Conservation (phyloP, 2,797 vertebrate species). For the Pseudopleuronectes americanus region DNA sequence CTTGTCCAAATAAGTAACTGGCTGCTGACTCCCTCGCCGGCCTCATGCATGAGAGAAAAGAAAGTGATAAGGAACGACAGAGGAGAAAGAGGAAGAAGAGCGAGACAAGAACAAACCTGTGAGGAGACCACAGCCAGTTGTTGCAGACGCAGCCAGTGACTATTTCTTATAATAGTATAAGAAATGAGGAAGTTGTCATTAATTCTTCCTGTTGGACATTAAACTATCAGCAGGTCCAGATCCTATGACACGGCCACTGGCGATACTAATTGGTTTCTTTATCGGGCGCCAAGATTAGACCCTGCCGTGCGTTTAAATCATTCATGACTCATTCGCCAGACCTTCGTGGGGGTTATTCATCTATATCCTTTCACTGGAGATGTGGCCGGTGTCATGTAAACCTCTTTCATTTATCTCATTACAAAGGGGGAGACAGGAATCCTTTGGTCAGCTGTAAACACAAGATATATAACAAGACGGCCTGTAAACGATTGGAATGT, state of each 20-base stretch:
- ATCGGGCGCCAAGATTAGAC: slow-evolving; percentile 31
- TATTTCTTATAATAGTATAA: too few relatives aligned
- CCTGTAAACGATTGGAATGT: background rate
- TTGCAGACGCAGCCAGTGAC: background rate
- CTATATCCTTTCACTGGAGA: slow-evolving; percentile 35
- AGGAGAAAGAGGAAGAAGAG: slow-evolving; percentile 1
- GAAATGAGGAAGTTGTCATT: slow-evolving; percentile 13
- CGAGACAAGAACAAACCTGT: background rate
- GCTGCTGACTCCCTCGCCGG: slow-evolving; percentile 57
- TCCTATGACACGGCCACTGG: slow-evolving; percentile 51
- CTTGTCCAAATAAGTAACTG: slow-evolving; percentile 57
- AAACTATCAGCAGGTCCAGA: slow-evolving; percentile 33
- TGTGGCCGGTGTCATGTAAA: slow-evolving; percentile 15
- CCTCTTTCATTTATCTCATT: slow-evolving; percentile 18
- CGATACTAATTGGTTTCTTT: slow-evolving; percentile 63
- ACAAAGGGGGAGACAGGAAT: background rate
- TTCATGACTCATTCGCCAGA: slow-evolving; percentile 60
- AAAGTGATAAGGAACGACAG: background rate
- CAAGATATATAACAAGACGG: background rate
- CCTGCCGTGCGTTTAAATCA: slow-evolving; percentile 66
- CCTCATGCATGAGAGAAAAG: background rate
- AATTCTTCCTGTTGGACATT: slow-evolving; percentile 57
- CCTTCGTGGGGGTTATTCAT: slow-evolving; percentile 44
- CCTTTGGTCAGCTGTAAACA: slow-evolving; percentile 7
- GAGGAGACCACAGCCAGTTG: slow-evolving; percentile 3